Evolutionary conservation across 2,888 invertebrate genomes (phyloP), one percentile per base, ranked within the genome.

Genomic region (Carterocephalus palaemon): DNA sequence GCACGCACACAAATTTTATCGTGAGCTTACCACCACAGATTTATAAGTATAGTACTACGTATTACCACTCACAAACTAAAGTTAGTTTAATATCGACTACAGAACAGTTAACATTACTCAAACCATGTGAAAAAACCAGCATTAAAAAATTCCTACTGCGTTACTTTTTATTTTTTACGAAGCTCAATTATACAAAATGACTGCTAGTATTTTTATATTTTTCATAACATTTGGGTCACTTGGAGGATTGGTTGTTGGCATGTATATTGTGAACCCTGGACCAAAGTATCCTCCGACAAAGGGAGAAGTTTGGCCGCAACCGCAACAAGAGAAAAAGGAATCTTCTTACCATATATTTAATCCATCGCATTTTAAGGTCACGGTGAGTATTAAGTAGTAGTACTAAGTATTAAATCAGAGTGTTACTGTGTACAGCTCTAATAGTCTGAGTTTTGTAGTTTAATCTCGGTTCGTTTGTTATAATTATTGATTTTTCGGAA

Each of bases 291-390:
- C 70, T 0, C 79, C 90, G 0, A 90, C 91, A 0, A 80, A 84
- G 48, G 93, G 93, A 1, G 88, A 89, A 67, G 88, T 91, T 0
- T 93, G 93, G 93, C 93, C 93, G 0, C 76, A 88, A 60, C 92
- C 92, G 0, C 88, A 89, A 49, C 54, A 74, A 1, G 88, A 89
- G 63, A 64, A 64, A 9, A 83, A 80, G 53, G 60, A 66, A 23
- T 59, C 70, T 9, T 64, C 69, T 3, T 88, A 71, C 69, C 83
- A 80, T 54, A 62, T 76, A 36, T 69, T 89, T 19, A 63, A 84
- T 23, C 87, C 89, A 0, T 60, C 74, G 6, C 55, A 67, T 28
- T 90, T 91, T 57, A 60, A 73, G 43, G 75, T 90, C 50, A 63
- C 70, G 60, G 89, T 89, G 70, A 73, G 78, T 62, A 8, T 10